These are phyloP conservation scores for Hippolais icterina DNA, from an alignment of 2,113 vertebrate species.

Conservation along the genomic window DNA sequence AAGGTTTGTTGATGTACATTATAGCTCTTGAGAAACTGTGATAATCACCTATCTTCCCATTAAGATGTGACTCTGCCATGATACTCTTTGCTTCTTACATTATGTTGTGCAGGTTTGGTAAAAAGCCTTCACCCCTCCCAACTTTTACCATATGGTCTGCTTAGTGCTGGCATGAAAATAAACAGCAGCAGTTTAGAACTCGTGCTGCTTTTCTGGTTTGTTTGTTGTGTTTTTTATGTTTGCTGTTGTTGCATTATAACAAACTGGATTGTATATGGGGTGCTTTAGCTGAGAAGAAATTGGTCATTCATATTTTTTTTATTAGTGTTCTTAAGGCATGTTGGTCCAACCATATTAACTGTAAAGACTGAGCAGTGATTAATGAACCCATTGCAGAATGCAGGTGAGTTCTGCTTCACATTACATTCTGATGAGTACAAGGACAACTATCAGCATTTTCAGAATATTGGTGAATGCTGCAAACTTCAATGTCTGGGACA, in stretches of 20 bases:
- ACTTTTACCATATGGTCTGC: not conserved
- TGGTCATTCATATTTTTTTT: not conserved
- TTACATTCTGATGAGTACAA: not conserved
- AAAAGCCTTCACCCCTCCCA: not conserved
- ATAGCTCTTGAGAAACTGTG: not conserved
- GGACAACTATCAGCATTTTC: not conserved
- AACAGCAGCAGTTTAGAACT: not conserved
- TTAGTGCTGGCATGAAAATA: not conserved
- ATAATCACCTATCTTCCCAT: not conserved
- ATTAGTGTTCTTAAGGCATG: not conserved
- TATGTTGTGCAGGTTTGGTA: not conserved
- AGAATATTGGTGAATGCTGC: not conserved
- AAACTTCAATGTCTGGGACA: not conserved
- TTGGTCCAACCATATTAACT: not conserved
- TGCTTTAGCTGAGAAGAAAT: not conserved
- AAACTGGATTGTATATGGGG: not conserved
- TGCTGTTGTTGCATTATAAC: not conserved
- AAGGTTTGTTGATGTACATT: not conserved
- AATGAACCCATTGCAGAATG: not conserved
- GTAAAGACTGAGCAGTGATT: not conserved
- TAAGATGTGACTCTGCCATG: not conserved
- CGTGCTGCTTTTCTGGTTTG: not conserved
- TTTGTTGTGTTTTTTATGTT: not conserved
- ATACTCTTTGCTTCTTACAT: not conserved
- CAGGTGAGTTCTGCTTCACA: not conserved